Base-by-base conservation (phyloP, 1,140 invertebrate genomes). In the Drosophila guanche region DNA sequence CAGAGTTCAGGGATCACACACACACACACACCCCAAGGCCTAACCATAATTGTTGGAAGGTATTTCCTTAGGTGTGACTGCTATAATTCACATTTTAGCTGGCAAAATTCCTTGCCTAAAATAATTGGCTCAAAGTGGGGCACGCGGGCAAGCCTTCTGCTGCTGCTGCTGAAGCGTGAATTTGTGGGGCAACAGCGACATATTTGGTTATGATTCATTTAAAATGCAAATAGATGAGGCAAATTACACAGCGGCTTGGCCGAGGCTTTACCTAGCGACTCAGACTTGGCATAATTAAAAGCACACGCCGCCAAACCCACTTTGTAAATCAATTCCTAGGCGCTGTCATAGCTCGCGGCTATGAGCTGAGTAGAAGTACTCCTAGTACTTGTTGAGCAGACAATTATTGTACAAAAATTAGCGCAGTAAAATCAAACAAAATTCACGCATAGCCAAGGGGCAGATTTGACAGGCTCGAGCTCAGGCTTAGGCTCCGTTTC, bases 341-440 rank as follows among this genome's bases (percentile, higher is more conserved):
- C 62, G 52, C 56, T 61, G 61, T 58, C 81, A 74, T 81, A 70
- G 57, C 80, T 61, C 41, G 16, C 8, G 63, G 80, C 54, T 40
- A 69, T 74, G 57, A 43, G 46, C 56, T 74, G 16, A 20, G 16
- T 20, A 1, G 16, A 20, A 20, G 1, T 20, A 1, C 16, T 20
- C 16, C 0, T 20, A 1, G 29, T 72, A 63, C 63, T 73, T 73
- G 40, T 54, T 37, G 23, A 43, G 63, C 46, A 66, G 72, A 86
- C 66, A 73, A 62, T 61, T 66, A 65, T 72, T 75, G 72, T 72
- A 66, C 50, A 67, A 54, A 79, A 72, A 74, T 73, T 63, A 65
- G 10, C 10, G 10, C 2, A 37, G 33, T 12, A 84, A 79, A 80
- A 85, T 76, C 70, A 86, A 76, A 53, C 56, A 48, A 63, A 63